Conservation (phyloP, 23 tunicate genomes). For the Styela plicata region DNA sequence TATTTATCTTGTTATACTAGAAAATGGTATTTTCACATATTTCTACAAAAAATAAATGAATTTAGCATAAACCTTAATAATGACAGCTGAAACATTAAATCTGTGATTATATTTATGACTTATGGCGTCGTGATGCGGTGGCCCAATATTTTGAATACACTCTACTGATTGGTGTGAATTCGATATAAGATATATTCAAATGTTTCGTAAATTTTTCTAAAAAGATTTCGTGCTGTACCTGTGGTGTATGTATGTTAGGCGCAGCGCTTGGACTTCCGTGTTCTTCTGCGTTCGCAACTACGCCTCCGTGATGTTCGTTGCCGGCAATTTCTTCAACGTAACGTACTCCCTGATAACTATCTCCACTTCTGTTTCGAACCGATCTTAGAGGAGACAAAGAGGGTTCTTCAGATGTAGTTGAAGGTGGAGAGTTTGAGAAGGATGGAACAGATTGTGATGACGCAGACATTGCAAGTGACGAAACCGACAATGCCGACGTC, state of each 20-base stretch:
- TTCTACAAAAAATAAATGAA: too few species aligned
- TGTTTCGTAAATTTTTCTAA: too few species aligned
- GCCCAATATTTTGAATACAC: too few species aligned
- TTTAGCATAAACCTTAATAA: too few species aligned
- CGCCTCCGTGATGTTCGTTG: neutral
- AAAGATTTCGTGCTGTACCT: neutral
- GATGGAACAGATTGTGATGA: slow-evolving; percentile 7
- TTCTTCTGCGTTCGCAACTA: neutral
- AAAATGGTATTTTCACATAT: too few species aligned
- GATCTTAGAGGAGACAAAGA: slow-evolving; percentile 19
- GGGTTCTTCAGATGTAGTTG: slow-evolving; percentile 20
- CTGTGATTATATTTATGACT: too few species aligned
- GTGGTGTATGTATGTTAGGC: neutral
- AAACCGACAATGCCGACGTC: slow-evolving; percentile 50
- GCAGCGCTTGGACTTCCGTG: neutral
- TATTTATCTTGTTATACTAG: too few species aligned
- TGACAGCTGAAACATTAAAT: too few species aligned
- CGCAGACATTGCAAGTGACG: slow-evolving; percentile 35
- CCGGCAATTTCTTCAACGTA: neutral
- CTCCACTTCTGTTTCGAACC: slow-evolving; percentile 2
- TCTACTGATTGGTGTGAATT: too few species aligned
- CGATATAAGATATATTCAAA: too few species aligned
- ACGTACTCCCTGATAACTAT: neutral
- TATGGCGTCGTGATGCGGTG: too few species aligned
- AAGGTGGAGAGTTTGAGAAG: slow-evolving; percentile 8